Conservation (phyloP, 2,888 invertebrate species). For the Hyposoter dolosus region DNA sequence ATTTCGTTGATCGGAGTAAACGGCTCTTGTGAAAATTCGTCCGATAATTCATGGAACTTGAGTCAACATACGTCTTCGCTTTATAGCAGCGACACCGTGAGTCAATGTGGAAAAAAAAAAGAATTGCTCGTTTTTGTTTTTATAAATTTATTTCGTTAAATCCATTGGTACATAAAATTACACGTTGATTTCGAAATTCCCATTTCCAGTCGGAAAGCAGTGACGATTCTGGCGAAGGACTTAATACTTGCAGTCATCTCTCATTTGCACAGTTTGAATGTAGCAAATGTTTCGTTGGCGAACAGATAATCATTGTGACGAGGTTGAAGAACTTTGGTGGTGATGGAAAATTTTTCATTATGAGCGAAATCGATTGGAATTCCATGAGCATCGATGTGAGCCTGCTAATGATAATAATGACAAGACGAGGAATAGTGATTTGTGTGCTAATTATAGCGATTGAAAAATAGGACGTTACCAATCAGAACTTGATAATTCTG, state of each 20-base stretch:
- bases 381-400: slow-evolving; percentile 81
- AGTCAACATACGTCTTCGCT: not conserved
- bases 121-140: not conserved
- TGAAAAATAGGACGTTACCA: slow-evolving; percentile 75
- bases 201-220: slow-evolving; percentile 37
- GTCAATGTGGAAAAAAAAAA: not conserved
- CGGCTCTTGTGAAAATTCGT: slow-evolving; percentile 41
- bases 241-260: not conserved
- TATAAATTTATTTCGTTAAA: not conserved
- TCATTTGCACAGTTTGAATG: slow-evolving; percentile 80
- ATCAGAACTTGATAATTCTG: slow-evolving; percentile 77
- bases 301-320: slow-evolving; percentile 76
- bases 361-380: slow-evolving; percentile 85
- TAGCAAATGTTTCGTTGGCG: slow-evolving; percentile 83
- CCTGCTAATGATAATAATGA: not conserved
- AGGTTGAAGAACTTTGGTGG: slow-evolving; percentile 83
- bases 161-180: not conserved
- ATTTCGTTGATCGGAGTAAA: slow-evolving; percentile 30
- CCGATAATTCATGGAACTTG: slow-evolving; percentile 35
- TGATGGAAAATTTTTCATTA: slow-evolving; percentile 83
- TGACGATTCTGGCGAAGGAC: not conserved
- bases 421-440: not conserved
- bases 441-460: not conserved
- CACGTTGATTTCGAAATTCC: not conserved
- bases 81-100: slow-evolving; percentile 49